Evolutionary conservation across 2,888 invertebrate genomes (phyloP).

Genomic region (Callyntrura guangdongensis): DNA sequence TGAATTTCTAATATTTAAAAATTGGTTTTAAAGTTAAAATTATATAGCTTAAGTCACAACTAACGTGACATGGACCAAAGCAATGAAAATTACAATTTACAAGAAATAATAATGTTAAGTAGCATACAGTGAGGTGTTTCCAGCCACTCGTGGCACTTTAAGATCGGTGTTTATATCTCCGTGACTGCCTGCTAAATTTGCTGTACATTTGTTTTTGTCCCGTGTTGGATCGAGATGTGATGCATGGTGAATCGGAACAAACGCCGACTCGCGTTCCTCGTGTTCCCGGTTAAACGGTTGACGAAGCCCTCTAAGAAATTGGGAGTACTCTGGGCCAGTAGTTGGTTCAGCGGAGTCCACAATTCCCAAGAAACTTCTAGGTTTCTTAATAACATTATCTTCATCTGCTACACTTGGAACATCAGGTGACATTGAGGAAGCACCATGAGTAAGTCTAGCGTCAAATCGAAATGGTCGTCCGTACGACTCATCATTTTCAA

Average conservation of each 20-base stretch:
- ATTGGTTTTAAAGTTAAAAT: too few relatives aligned
- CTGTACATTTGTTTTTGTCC: constrained; percentile 65
- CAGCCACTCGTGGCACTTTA: constrained; percentile 55
- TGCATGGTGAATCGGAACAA: constrained; percentile 75
- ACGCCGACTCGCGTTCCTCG: constrained; percentile 72
- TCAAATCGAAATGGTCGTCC: constrained; percentile 62
- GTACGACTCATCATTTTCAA: constrained; percentile 72
- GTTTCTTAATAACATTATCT: constrained; percentile 64
- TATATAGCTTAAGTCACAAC: too few relatives aligned
- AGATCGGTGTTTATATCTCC: constrained; percentile 66
- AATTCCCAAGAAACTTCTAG: constrained; percentile 59
- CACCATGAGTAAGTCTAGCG: constrained; percentile 46
- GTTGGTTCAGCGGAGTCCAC: constrained; percentile 52
- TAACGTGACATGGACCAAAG: too few relatives aligned
- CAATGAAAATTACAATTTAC: background rate
- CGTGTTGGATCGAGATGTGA: constrained; percentile 53
- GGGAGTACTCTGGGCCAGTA: constrained; percentile 62
- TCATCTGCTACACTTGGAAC: constrained; percentile 33
- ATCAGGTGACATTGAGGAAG: constrained; percentile 64
- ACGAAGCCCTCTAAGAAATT: constrained; percentile 62
- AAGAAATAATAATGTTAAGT: background rate
- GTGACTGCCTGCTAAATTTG: constrained; percentile 58
- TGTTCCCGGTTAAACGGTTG: constrained; percentile 62
- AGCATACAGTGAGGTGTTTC: constrained; percentile 58
- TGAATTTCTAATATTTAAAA: too few relatives aligned